Evolutionary conservation across 2,888 invertebrate genomes (phyloP), one percentile per base, ranked within the genome.

Genomic region (Latrodectus elegans): DNA sequence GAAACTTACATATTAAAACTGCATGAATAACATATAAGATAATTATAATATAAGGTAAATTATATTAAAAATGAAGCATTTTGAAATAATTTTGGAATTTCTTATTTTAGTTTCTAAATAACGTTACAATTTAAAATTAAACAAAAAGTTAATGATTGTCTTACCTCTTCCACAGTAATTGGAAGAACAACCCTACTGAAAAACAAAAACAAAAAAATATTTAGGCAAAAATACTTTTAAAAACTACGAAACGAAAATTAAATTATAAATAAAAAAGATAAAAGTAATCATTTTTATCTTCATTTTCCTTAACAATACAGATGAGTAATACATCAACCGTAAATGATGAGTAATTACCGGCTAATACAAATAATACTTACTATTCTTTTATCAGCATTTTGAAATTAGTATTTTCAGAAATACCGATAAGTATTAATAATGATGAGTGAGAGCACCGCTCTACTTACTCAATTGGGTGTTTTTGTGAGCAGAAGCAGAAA

Each of bases 141-240:
- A 68, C 8, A 68, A n/a, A 17, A 22, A n/a, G 26, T 38, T 38
- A 68, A 22, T 15, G 38, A 72, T n/a, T n/a, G 6, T 93, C 96
- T 94, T 94, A 98, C 97, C 96, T 98, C 98, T 94, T 98, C 97
- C 91, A 98, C 98, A 91, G 97, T 97, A 93, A 98, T 95, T 92
- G 98, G 98, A 93, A 98, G 95, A 93, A 97, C 96, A 92, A 98
- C 96, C 92, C 98, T 97, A 94, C 98, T 98, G 95, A 84, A 93
- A 93, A 89, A 90, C 88, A 92, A 95, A 95, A 91, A 90, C n/a
- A n/a, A n/a, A 53, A n/a, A 71, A 6, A 38, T 38, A 38, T 3
- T 38, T 38, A 38, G 22, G n/a, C 38, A 70, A n/a, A 60, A 49
- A 64, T 14, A 38, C 8, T 49, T 14, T 78, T 14, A 68, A 53